Conservation (phyloP, 2,797 vertebrate species). For the Amphiprion clarkii region DNA sequence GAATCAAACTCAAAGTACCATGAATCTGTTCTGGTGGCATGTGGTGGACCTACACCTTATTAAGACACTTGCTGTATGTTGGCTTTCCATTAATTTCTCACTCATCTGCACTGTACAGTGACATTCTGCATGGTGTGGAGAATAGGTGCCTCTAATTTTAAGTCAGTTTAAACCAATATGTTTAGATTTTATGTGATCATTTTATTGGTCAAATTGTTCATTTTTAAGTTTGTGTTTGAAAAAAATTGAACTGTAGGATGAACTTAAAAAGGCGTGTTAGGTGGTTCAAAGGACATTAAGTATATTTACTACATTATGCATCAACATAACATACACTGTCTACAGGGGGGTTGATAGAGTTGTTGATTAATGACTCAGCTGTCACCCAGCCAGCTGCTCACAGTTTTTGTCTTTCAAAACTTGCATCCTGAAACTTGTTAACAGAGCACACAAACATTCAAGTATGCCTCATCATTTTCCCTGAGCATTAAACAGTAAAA, state of each 20-base stretch:
- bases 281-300: slow-evolving; percentile 1
- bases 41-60: no score
- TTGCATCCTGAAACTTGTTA: neutral
- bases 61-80: no score
- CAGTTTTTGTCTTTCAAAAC: neutral
- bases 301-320: neutral
- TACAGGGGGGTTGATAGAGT: neutral
- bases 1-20: no score
- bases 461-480: no score
- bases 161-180: no score
- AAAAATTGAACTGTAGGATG: no score
- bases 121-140: neutral
- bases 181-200: no score
- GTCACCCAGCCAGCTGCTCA: neutral
- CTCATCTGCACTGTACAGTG: neutral
- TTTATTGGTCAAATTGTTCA: no score
- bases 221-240: no score
- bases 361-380: slow-evolving; percentile 11
- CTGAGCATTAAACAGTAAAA: neutral
- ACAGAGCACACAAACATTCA: neutral
- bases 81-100: no score
- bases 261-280: slow-evolving; percentile 1
- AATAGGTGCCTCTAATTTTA: no score
- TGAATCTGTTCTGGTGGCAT: no score
- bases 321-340: neutral